Base-by-base conservation (phyloP, 2,888 invertebrate genomes). In the Meteorus cinctellus region DNA sequence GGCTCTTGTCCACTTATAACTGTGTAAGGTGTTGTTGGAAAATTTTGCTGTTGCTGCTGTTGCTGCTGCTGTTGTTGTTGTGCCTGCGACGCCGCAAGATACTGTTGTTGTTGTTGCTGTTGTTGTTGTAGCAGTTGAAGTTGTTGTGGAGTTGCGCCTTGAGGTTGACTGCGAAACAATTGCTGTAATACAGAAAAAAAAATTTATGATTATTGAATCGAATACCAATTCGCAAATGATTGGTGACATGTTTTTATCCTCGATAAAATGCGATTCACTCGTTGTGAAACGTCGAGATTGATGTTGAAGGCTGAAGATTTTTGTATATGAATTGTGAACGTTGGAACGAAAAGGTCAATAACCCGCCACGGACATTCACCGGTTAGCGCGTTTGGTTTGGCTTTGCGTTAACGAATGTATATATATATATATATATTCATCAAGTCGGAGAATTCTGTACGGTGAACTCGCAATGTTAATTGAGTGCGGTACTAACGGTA, bases 141-240 rank as follows among this genome's bases (percentile, higher is more conserved):
- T 92, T 88, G 94, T 92, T 88, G 94, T 92, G 86, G 94, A 51
- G 89, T 89, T 45, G 90, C 89, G 29, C 90, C 89, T 81, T 91
- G 94, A 87, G 94, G 95, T 90, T 96, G 96, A 90, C 96, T 96
- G 89, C 96, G 94, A 91, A 96, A 96, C 86, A 97, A 91, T 94
- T 96, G 96, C 96, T 96, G 92, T 34, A 93, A 93, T 89, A 77
- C 19, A 60, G 16, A 74, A 29, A 59, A 60, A 24, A 19, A 19
- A 60, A 27, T 36, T 16, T 19, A 19, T 14, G 16, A 19, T 55
- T 19, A 51, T 65, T 65, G 27, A 45, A 63, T 27, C 48, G 5
- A 36, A 24, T 29, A 29, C n/a, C 4, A 45, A 63, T 29, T 70
- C 36, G 5, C 27, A 27, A 62, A 34, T 24, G 19, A 66, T 66